Conservation (phyloP, 2,113 vertebrate species). For the Hiodon tergisus region DNA sequence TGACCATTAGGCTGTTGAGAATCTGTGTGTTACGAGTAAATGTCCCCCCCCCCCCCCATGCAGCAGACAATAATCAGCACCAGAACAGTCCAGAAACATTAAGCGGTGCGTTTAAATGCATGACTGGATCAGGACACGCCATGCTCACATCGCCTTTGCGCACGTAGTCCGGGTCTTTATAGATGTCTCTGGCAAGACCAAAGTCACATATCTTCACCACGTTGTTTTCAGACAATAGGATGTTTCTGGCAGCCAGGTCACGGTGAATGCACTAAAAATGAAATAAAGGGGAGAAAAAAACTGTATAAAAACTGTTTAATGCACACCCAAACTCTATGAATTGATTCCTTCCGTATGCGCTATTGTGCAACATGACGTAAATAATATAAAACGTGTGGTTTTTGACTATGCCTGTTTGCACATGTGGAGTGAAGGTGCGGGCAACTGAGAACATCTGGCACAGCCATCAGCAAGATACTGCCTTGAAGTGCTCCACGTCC, state of each 20-base stretch:
- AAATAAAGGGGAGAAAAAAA: conserved; percentile 15
- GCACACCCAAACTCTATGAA: not conserved
- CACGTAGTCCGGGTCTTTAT: conserved; percentile 90
- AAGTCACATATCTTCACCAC: conserved; percentile 96
- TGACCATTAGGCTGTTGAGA: conserved; percentile 5
- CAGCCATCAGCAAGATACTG: conserved; percentile 32
- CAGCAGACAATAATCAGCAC: not conserved
- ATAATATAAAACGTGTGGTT: conserved; percentile 32
- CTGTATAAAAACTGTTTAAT: not conserved
- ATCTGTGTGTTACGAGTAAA: not conserved
- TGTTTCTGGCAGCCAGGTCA: conserved; percentile 86
- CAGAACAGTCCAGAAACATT: conserved; percentile 1
- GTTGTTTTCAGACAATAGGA: conserved; percentile 87
- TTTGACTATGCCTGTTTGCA: conserved; percentile 8
- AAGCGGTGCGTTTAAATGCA: not conserved
- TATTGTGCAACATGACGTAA: conserved; percentile 18
- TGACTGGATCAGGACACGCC: not conserved
- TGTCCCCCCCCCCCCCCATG: not conserved
- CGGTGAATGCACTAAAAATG: conserved; percentile 80
- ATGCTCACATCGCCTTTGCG: conserved; percentile 87
- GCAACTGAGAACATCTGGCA: conserved; percentile 41
- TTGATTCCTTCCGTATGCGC: not conserved
- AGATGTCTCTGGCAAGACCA: conserved; percentile 84
- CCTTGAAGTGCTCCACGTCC: not conserved
- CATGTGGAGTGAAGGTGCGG: conserved; percentile 31